These are phyloP conservation scores for Pseudocheirus occidentalis DNA, from an alignment of 2,797 vertebrate species.

Conservation along the genomic window DNA sequence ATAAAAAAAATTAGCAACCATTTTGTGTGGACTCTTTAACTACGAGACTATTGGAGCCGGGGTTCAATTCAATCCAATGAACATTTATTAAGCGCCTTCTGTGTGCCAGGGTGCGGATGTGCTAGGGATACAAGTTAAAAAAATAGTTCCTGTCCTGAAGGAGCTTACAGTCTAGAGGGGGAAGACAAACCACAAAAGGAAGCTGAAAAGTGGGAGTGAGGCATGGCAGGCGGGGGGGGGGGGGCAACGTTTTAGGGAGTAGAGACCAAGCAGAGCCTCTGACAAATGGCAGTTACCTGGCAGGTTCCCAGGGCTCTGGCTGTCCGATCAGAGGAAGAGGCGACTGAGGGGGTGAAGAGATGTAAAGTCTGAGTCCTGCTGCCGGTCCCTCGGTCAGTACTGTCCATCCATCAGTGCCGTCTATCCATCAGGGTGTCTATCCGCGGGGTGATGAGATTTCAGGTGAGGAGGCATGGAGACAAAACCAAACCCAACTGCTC, in stretches of 20 bases:
- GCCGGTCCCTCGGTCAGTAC: too few species aligned
- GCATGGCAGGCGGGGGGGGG: too few species aligned
- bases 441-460: not conserved
- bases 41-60: not conserved
- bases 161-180: not conserved
- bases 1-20: too few species aligned
- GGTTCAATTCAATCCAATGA: not conserved
- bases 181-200: not conserved
- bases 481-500: not conserved
- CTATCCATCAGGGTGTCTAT: not conserved
- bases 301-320: too few species aligned
- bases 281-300: not conserved
- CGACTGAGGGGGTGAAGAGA: too few species aligned
- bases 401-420: too few species aligned
- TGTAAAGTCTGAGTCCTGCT: too few species aligned
- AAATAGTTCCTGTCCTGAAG: too few species aligned
- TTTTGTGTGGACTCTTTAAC: too few species aligned
- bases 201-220: too few species aligned
- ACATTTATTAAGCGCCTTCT: not conserved
- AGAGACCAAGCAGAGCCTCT: not conserved
- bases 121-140: not conserved
- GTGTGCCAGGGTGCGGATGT: not conserved
- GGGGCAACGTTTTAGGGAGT: not conserved
- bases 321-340: too few species aligned
- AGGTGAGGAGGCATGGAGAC: not conserved